A percentile compares a stretch with the other conserved stretches of the same genome.
Conservation (phyloP, 2,888 invertebrate species). For the Drosophila affinis region DNA sequence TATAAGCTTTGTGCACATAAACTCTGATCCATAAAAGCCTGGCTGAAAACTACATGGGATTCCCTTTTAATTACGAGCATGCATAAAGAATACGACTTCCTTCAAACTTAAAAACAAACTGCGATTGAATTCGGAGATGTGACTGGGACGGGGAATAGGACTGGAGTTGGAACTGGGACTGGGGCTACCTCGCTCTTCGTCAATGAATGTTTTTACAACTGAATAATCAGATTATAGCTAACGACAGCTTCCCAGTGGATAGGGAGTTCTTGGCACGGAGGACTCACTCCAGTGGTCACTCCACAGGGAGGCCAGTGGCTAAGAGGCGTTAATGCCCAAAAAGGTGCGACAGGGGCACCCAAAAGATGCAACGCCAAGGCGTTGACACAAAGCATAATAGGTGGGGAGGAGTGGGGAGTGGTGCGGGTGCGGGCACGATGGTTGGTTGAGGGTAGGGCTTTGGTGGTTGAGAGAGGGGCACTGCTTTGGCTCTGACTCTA, state of each 20-base stretch:
- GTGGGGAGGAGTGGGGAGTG: background rate
- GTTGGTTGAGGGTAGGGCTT: constrained; percentile 19
- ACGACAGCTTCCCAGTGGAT: constrained; percentile 3
- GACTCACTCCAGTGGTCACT: background rate
- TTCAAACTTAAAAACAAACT: background rate
- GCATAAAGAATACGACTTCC: background rate
- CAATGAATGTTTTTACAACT: constrained; percentile 6
- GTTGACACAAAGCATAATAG: background rate
- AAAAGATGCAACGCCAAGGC: constrained; percentile 24
- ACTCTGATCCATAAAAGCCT: background rate
- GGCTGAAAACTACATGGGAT: background rate
- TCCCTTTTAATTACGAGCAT: background rate
- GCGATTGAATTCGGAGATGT: background rate
- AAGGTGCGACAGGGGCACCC: constrained; percentile 20
- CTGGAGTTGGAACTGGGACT: background rate
- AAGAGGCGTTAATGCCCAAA: constrained; percentile 20
- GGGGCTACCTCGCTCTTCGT: background rate
- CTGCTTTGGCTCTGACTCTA: constrained; percentile 11
- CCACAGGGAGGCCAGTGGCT: background rate
- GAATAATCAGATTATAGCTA: constrained; percentile 35
- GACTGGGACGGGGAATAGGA: background rate
- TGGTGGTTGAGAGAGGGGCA: constrained; percentile 3
- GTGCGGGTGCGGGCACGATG: no score
- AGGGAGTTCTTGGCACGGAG: background rate
- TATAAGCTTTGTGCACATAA: background rate